Evolutionary conservation across 1,140 invertebrate species (phyloP).

Genomic region (Plectrocnemia conspersa): DNA sequence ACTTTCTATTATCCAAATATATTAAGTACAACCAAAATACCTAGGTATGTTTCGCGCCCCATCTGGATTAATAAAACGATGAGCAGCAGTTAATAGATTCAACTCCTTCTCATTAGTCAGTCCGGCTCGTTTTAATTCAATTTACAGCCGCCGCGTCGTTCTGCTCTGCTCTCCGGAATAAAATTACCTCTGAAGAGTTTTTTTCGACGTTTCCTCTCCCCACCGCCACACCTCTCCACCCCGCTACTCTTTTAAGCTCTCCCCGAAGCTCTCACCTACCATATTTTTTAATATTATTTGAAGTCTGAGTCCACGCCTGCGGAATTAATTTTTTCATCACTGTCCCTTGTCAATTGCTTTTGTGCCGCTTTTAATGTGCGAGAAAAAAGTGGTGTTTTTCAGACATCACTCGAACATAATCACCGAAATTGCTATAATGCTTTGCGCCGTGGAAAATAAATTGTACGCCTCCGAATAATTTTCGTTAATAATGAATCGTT

Average conservation of each 20-base stretch:
- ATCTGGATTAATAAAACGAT: too few species aligned
- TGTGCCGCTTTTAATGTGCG: too few species aligned
- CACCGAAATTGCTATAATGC: too few species aligned
- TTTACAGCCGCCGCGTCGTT: slow-evolving; percentile 6
- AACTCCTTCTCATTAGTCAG: slow-evolving; percentile 21
- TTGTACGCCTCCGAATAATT: too few species aligned
- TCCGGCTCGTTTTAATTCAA: slow-evolving; percentile 24
- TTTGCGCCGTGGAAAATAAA: too few species aligned
- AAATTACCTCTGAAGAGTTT: slow-evolving; percentile 4
- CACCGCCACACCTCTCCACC: not conserved
- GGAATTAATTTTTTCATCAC: slow-evolving; percentile 8
- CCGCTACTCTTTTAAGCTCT: not conserved
- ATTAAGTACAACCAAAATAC: too few species aligned
- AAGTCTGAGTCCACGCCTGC: not conserved
- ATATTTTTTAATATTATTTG: slow-evolving; percentile 8
- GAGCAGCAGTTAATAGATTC: slow-evolving; percentile 13
- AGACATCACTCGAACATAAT: too few species aligned
- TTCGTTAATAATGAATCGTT: too few species aligned
- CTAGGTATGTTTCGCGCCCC: too few species aligned
- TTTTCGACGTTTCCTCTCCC: not conserved
- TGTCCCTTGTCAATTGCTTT: not conserved
- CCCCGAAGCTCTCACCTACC: not conserved
- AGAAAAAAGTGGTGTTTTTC: too few species aligned
- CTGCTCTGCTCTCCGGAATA: slow-evolving; percentile 1
- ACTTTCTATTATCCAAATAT: too few species aligned